A percentile compares a stretch with the other conserved stretches of the same genome.
phyloP scores from a whole-genome alignment of 2,113 vertebrate genomes.

The Danionella cerebrum region DNA sequence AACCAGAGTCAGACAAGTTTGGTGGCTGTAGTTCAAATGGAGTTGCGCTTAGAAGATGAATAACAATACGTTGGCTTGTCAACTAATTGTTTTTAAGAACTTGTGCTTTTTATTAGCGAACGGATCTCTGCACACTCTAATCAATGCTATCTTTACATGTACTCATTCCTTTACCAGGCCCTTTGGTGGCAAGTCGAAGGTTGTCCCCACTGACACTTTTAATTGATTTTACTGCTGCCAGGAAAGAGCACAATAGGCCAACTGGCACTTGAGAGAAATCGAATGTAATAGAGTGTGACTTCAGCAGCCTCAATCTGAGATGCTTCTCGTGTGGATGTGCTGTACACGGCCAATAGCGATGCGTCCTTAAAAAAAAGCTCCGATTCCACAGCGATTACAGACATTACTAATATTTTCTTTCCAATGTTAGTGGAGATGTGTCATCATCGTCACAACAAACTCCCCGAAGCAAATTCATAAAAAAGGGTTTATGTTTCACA shows the following conservation, averaged over 20 bases:
- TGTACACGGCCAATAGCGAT: conserved; percentile 20
- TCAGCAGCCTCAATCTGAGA: conserved; percentile 23
- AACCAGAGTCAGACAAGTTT: no score
- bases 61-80: no score
- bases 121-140: not conserved
- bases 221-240: conserved; percentile 39
- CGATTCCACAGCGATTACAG: not conserved
- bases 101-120: not conserved
- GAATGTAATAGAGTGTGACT: conserved; percentile 25
- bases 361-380: not conserved
- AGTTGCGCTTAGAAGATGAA: no score
- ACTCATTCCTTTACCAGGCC: not conserved
- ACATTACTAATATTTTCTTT: no score
- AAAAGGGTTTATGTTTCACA: conserved; percentile 18
- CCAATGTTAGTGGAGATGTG: not conserved
- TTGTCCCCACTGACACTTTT: conserved; percentile 16
- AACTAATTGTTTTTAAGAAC: not conserved
- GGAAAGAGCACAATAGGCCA: conserved; percentile 18
- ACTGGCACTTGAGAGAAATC: conserved; percentile 12
- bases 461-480: not conserved
- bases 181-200: not conserved
- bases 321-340: conserved; percentile 5
- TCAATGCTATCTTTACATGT: conserved; percentile 4
- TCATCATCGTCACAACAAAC: not conserved
- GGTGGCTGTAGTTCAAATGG: no score